Evolutionary conservation across 2,797 vertebrate genomes (phyloP).

Genomic region (Apogon hyalosoma): DNA sequence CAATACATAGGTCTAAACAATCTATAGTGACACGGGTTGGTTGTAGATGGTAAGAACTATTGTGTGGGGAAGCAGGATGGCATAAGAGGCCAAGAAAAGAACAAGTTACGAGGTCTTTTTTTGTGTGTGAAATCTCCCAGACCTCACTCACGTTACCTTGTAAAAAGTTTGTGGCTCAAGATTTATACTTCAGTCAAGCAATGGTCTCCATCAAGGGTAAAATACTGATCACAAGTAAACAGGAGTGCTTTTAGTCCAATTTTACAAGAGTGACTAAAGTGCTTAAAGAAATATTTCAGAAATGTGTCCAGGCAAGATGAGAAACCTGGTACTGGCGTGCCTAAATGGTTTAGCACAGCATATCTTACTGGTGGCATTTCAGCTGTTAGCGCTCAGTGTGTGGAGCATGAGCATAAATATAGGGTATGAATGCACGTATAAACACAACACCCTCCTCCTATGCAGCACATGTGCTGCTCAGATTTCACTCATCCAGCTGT

Average conservation of each 20-base stretch:
- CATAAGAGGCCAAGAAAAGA: not conserved
- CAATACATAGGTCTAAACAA: not conserved
- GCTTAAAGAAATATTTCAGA: constrained; percentile 72
- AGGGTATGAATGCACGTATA: constrained; percentile 65
- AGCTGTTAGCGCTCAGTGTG: constrained; percentile 74
- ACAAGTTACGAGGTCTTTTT: constrained; percentile 26
- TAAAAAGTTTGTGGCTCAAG: constrained; percentile 69
- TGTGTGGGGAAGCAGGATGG: constrained; percentile 10
- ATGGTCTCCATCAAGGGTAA: constrained; percentile 60
- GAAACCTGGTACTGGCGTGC: constrained; percentile 73
- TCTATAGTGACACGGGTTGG: not conserved
- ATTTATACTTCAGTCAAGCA: constrained; percentile 58
- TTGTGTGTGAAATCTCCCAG: constrained; percentile 46
- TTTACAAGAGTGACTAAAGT: constrained; percentile 75
- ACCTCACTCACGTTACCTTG: constrained; percentile 68
- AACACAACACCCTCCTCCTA: constrained; percentile 65
- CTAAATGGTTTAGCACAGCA: constrained; percentile 76
- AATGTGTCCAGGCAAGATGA: constrained; percentile 75
- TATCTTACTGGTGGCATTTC: constrained; percentile 74
- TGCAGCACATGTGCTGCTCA: constrained; percentile 52
- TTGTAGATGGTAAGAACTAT: constrained; percentile 19
- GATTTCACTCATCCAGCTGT: constrained; percentile 64
- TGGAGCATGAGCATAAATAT: constrained; percentile 65
- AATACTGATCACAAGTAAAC: constrained; percentile 73
- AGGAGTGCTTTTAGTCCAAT: constrained; percentile 69